Evolutionary conservation across 2,797 vertebrate genomes (phyloP).

Genomic region (Anableps anableps): DNA sequence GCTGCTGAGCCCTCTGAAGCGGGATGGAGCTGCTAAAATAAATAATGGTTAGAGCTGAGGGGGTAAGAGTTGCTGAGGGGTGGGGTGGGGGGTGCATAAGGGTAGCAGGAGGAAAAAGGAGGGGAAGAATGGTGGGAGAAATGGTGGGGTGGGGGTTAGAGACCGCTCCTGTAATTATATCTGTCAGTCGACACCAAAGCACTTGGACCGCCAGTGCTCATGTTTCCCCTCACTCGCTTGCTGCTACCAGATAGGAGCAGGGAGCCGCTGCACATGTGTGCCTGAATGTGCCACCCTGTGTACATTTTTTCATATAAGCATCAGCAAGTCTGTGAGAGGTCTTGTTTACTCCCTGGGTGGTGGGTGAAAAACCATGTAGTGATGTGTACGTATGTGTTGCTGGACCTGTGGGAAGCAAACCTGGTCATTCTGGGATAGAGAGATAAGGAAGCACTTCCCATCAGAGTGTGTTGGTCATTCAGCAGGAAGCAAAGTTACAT

Average conservation of each 20-base stretch:
- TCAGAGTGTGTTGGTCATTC: slow-evolving; percentile 62
- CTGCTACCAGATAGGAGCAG: slow-evolving; percentile 56
- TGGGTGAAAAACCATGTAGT: slow-evolving; percentile 22
- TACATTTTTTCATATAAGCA: slow-evolving; percentile 53
- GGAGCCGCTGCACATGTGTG: slow-evolving; percentile 21
- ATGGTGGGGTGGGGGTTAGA: slow-evolving; percentile 46
- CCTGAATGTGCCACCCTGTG: slow-evolving; percentile 38
- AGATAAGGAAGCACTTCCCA: slow-evolving; percentile 73
- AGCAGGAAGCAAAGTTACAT: slow-evolving; percentile 59
- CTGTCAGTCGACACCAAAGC: slow-evolving; percentile 84
- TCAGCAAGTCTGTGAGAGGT: slow-evolving; percentile 59
- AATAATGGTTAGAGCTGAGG: slow-evolving; percentile 78
- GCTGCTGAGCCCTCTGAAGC: slow-evolving; percentile 77
- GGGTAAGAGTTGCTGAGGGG: slow-evolving; percentile 70
- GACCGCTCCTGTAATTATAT: slow-evolving; percentile 84
- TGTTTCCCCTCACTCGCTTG: slow-evolving; percentile 59
- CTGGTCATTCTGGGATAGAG: slow-evolving; percentile 69
- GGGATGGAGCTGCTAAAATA: slow-evolving; percentile 85
- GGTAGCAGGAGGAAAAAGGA: slow-evolving; percentile 48
- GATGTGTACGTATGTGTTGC: slow-evolving; percentile 21
- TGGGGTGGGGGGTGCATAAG: slow-evolving; percentile 11
- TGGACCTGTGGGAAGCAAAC: slow-evolving; percentile 69
- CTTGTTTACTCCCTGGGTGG: slow-evolving; percentile 51
- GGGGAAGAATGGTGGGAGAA: slow-evolving; percentile 23
- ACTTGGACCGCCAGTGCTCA: slow-evolving; percentile 74